Conservation (phyloP, 1,140 invertebrate species). For the Ceratina japonica region DNA sequence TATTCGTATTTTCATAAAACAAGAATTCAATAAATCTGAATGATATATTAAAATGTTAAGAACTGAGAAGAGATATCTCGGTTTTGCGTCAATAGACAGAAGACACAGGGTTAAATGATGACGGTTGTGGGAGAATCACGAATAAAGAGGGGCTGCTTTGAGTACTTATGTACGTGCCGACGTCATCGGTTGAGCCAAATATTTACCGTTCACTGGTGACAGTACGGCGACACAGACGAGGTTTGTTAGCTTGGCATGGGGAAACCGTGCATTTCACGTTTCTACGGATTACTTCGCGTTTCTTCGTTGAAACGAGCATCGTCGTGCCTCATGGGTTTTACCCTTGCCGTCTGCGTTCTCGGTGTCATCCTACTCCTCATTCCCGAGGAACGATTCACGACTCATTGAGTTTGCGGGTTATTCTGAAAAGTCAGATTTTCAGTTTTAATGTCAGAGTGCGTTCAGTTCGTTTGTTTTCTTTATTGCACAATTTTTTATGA, state of each 20-base stretch:
- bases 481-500: no score
- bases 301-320: neutral
- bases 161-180: constrained; percentile 21
- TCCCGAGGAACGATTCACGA: no score
- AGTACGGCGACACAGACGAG: neutral
- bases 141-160: constrained; percentile 4
- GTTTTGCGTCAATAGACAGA: constrained; percentile 31
- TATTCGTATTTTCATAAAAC: no score
- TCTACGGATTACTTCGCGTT: neutral
- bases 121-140: neutral
- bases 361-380: neutral
- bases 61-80: no score
- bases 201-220: constrained; percentile 39
- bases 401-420: no score
- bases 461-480: no score
- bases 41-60: no score
- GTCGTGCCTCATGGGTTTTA: constrained; percentile 31
- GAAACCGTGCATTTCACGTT: constrained; percentile 16
- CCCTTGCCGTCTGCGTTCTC: neutral
- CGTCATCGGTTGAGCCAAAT: constrained; percentile 40
- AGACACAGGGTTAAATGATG: constrained; percentile 17
- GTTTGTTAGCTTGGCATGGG: constrained; percentile 9
- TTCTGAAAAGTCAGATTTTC: no score
- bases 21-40: no score
- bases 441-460: no score